Base-by-base conservation (phyloP, 2,888 invertebrate species). In the Allacma fusca region DNA sequence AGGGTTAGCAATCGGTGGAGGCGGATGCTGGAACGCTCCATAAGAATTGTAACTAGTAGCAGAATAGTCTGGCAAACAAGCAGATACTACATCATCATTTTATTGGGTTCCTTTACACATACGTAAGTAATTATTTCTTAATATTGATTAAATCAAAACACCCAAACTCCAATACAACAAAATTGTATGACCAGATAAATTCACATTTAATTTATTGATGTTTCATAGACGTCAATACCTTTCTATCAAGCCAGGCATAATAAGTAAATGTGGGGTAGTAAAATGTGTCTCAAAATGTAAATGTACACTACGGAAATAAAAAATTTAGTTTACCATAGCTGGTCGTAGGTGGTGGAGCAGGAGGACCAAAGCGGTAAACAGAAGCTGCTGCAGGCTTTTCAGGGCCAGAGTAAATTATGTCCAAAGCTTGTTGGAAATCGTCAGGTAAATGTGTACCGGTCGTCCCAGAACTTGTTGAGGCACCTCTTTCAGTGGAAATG, bases 361-460 rank as follows among this genome's bases (percentile, higher is more conserved):
- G 65, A 81, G 82, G 5, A 76, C 82, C 81, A 80, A 78, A 68
- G 80, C 80, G 74, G 62, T 59, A 73, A 21, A 12, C 16, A 13
- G 34, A 28, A 4, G 78, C 9, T 21, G 75, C 9, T 13, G 78
- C 57, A 62, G 77, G 28, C 34, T 72, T 59, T 26, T 24, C 65
- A 0, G 44, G 26, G 9, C 64, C 79, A 34, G 75, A 62, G 57
- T 84, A 84, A 62, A 84, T 84, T 24, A 84, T 83, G 59, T 84
- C 84, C 65, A 84, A 76, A 24, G 84, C 84, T 72, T 84, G 84
- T 64, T 82, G 83, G 59, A 82, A 73, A 64, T 82, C 82, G 69
- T 82, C 82, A 16, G 82, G 82, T 43, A 82, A 71, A 24, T 72
- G 71, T 13, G 75, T 76, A 0, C 76, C 75, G 1, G 21, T 43